Percentiles rank a stretch among this genome's conserved stretches.
Conservation (phyloP, 2,113 vertebrate species). For the Pagrus major region DNA sequence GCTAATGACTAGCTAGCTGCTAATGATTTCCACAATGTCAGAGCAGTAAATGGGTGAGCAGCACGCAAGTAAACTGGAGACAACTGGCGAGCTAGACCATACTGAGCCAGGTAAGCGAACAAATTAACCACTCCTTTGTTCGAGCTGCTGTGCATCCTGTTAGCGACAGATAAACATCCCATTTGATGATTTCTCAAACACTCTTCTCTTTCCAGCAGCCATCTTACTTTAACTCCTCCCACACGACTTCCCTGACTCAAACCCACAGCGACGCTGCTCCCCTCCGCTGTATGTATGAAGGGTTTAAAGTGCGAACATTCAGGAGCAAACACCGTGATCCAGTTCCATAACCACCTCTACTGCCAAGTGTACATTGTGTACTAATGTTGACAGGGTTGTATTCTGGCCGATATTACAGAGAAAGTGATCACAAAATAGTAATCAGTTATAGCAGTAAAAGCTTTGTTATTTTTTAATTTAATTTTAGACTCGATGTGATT, state of each 20-base stretch:
- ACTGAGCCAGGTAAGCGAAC: slow-evolving; percentile 14
- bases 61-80: background rate
- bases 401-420: too few species aligned
- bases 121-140: slow-evolving; percentile 35
- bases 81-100: background rate
- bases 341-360: background rate
- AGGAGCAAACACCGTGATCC: background rate
- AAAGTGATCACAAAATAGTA: too few species aligned
- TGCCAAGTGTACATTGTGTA: too few species aligned
- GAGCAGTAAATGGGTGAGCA: slow-evolving; percentile 21
- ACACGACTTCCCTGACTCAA: slow-evolving; percentile 73
- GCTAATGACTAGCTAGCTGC: slow-evolving; percentile 70
- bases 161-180: slow-evolving; percentile 69
- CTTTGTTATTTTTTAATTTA: too few species aligned
- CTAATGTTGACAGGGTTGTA: background rate
- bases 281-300: background rate
- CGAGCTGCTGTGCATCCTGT: slow-evolving; percentile 60
- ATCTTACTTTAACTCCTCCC: slow-evolving; percentile 82
- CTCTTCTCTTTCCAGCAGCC: slow-evolving; percentile 77
- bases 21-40: slow-evolving; percentile 76
- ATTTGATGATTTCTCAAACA: slow-evolving; percentile 64
- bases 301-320: background rate
- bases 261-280: slow-evolving; percentile 60
- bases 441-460: too few species aligned
- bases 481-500: too few species aligned